Evolutionary conservation across 30 jellyfish, hydroid and myxozoan genomes (phyloP).

Genomic region (Chrysaora quinquecirrha): DNA sequence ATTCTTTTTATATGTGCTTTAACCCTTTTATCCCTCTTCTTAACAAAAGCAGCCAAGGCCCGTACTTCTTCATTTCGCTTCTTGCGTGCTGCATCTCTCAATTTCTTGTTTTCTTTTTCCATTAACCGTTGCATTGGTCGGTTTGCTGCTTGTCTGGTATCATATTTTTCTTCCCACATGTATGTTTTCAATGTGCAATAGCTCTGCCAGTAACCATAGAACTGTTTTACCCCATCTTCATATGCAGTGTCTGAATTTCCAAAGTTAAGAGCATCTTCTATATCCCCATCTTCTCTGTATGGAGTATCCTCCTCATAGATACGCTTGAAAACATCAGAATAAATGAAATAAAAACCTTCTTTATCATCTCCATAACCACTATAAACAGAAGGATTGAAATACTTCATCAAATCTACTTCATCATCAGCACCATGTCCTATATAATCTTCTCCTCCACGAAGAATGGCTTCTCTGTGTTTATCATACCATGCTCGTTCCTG

Average conservation of each 20-base stretch:
- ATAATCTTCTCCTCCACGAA: constrained; percentile 76
- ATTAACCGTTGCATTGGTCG: constrained; percentile 92
- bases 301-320: constrained; percentile 91
- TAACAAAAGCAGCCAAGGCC: constrained; percentile 86
- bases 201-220: constrained; percentile 90
- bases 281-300: constrained; percentile 69
- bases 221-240: constrained; percentile 77
- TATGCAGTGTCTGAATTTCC: constrained; percentile 76
- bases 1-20: constrained; percentile 62
- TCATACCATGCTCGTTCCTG: constrained; percentile 99
- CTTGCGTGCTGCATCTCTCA: constrained; percentile 81
- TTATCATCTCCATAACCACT: constrained; percentile 81
- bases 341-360: constrained; percentile 87
- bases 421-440: constrained; percentile 38
- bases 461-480: constrained; percentile 88
- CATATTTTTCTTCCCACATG: constrained; percentile 90
- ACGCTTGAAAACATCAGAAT: constrained; percentile 64
- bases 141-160: constrained; percentile 89
- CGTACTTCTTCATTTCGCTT: constrained; percentile 95
- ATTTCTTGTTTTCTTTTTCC: constrained; percentile 94
- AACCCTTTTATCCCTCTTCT: constrained; percentile 91
- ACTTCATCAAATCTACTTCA: constrained; percentile 78
- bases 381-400: constrained; percentile 77
- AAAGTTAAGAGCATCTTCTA: constrained; percentile 72
- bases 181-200: constrained; percentile 85